These are phyloP conservation scores for Dipus sagitta DNA, from an alignment of 2,797 vertebrate species.

Conservation along the genomic window DNA sequence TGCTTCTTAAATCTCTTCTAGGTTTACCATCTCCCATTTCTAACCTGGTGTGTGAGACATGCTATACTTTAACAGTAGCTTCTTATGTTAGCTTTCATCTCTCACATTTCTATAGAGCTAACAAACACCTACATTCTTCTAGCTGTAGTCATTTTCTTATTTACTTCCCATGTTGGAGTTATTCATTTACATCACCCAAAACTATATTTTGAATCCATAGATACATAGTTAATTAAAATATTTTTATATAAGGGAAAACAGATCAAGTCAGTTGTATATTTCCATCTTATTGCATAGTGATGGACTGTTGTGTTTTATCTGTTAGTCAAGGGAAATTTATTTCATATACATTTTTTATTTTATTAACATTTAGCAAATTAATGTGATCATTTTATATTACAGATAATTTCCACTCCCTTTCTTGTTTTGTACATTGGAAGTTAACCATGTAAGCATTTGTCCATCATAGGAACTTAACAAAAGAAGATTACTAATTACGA, in stretches of 20 bases:
- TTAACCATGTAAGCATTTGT: conserved; percentile 76
- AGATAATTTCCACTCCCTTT: conserved; percentile 76
- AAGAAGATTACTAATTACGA: conserved; percentile 76
- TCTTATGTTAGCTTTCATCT: background rate
- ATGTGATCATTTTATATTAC: conserved; percentile 77
- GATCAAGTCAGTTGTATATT: conserved; percentile 14
- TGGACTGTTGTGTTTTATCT: background rate
- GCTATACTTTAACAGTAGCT: background rate
- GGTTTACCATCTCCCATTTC: background rate
- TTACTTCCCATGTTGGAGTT: background rate
- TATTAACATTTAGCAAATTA: conserved; percentile 58
- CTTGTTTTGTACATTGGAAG: conserved; percentile 78
- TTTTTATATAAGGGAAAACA: background rate
- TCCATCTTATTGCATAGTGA: conserved; percentile 10
- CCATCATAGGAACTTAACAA: conserved; percentile 54
- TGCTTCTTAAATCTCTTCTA: conserved; percentile 6
- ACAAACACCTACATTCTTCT: background rate
- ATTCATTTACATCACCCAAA: conserved; percentile 33
- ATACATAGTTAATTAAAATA: background rate
- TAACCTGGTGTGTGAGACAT: background rate
- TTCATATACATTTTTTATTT: conserved; percentile 52
- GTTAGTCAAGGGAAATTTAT: conserved; percentile 18
- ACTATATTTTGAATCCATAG: background rate
- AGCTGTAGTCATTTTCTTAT: background rate
- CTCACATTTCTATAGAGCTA: background rate